Percentiles rank a stretch among this genome's conserved stretches.
These are phyloP conservation scores for Chiloscyllium punctatum DNA, from an alignment of 2,797 vertebrate genomes.

Conservation along the genomic window DNA sequence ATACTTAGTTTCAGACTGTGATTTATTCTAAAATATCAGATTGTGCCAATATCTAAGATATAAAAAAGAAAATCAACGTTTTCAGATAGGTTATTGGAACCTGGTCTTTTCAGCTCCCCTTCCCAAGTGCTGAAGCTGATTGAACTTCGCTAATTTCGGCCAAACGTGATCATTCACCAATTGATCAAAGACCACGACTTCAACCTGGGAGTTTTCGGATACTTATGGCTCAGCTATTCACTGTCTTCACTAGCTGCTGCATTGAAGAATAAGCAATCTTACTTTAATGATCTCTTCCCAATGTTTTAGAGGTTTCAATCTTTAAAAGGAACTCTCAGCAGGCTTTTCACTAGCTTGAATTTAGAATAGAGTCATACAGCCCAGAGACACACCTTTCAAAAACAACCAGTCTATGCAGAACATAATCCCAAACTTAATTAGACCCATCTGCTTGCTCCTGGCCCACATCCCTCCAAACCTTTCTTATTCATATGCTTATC, in stretches of 20 bases:
- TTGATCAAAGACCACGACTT: neutral
- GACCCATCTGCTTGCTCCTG: too few relatives aligned
- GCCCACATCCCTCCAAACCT: too few relatives aligned
- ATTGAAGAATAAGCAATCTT: neutral
- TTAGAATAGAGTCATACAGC: neutral
- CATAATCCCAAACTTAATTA: too few relatives aligned
- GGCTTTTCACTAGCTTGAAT: neutral
- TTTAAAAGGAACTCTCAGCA: neutral
- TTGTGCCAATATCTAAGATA: neutral
- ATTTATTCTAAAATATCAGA: slow-evolving; percentile 4
- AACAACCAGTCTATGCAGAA: too few relatives aligned
- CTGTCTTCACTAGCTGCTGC: neutral
- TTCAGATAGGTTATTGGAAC: neutral
- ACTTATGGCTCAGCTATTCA: neutral
- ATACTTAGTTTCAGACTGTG: neutral
- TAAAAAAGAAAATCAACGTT: neutral
- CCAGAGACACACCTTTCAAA: too few relatives aligned
- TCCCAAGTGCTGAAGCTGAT: neutral
- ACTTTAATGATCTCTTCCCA: neutral
- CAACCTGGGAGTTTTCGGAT: neutral
- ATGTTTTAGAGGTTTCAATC: neutral
- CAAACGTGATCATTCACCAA: neutral
- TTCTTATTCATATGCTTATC: too few relatives aligned
- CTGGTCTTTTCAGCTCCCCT: neutral
- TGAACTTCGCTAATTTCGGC: neutral